These are phyloP conservation scores for Drosophila carrolli DNA, from an alignment of 1,140 invertebrate species.

Conservation along the genomic window DNA sequence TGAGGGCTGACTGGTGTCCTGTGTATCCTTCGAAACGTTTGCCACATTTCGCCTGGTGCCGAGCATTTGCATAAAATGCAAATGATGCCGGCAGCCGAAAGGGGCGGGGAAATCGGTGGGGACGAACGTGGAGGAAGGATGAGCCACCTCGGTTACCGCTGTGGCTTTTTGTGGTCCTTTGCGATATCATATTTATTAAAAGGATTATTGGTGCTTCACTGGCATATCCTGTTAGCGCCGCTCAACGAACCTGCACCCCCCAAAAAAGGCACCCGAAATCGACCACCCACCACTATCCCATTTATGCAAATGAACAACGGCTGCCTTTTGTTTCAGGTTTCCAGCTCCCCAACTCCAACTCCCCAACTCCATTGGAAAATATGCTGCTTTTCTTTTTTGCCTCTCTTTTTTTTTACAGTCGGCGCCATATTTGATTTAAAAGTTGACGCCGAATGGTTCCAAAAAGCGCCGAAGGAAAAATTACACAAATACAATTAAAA, in stretches of 20 bases:
- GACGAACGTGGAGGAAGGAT: conserved; percentile 21
- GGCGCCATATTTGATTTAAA: conserved; percentile 81
- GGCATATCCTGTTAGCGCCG: conserved; percentile 81
- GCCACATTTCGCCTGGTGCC: conserved; percentile 68
- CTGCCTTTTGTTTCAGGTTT: conserved; percentile 71
- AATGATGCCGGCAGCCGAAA: conserved; percentile 65
- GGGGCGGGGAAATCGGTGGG: not conserved
- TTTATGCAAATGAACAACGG: conserved; percentile 73
- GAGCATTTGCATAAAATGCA: conserved; percentile 84
- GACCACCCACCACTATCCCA: conserved; percentile 15
- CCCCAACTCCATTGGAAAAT: conserved; percentile 44
- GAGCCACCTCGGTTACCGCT: conserved; percentile 54
- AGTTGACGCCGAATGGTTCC: conserved; percentile 71
- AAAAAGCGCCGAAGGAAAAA: conserved; percentile 61
- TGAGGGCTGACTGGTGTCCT: conserved; percentile 36
- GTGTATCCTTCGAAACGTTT: conserved; percentile 75
- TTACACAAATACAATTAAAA: conserved; percentile 76
- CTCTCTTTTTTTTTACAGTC: conserved; percentile 3
- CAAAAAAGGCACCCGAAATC: not conserved
- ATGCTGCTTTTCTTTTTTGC: conserved; percentile 52
- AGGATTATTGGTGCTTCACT: conserved; percentile 84
- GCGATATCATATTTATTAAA: conserved; percentile 85
- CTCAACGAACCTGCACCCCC: conserved; percentile 23
- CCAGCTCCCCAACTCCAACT: not conserved
- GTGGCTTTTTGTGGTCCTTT: conserved; percentile 81